Percentiles rank a stretch among this genome's conserved stretches.
phyloP scores from a whole-genome alignment of 1,140 invertebrate genomes.

The Alviniconcha marisindica region DNA sequence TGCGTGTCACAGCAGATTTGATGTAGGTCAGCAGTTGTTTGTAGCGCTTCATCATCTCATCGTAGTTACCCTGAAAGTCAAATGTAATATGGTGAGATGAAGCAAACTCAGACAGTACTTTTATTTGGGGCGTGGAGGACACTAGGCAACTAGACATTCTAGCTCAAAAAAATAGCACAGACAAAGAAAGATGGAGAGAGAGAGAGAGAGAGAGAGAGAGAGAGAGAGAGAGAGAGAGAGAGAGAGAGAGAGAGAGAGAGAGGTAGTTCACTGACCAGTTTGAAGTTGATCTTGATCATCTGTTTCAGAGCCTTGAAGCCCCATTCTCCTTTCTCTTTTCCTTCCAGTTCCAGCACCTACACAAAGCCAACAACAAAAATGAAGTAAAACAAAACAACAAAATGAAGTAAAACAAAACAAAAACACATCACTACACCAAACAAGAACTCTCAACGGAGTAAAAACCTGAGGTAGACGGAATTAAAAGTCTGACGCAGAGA shows the following conservation, averaged over 20 bases:
- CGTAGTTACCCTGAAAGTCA: slow-evolving; percentile 90
- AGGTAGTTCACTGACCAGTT: slow-evolving; percentile 90
- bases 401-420: not conserved
- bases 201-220: too few species aligned
- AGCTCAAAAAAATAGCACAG: too few species aligned
- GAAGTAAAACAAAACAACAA: not conserved
- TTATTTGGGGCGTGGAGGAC: not conserved
- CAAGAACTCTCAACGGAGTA: too few species aligned
- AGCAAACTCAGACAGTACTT: too few species aligned
- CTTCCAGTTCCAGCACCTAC: slow-evolving; percentile 93
- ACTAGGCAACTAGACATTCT: not conserved
- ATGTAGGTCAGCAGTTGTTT: slow-evolving; percentile 98
- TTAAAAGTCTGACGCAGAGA: too few species aligned
- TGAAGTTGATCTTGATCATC: slow-evolving; percentile 99
- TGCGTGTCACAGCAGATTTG: slow-evolving; percentile 98
- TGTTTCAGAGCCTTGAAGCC: slow-evolving; percentile 99
- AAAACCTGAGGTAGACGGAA: too few species aligned
- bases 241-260: too few species aligned
- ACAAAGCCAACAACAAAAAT: not conserved
- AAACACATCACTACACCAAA: too few species aligned
- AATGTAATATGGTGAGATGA: too few species aligned
- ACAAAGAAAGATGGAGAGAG: too few species aligned
- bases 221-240: too few species aligned
- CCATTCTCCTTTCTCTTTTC: slow-evolving; percentile 99
- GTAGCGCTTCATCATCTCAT: slow-evolving; percentile 98